Evolutionary conservation across 2,888 invertebrate genomes (phyloP), one percentile per base, ranked within the genome.

Genomic region (Boloria selene): DNA sequence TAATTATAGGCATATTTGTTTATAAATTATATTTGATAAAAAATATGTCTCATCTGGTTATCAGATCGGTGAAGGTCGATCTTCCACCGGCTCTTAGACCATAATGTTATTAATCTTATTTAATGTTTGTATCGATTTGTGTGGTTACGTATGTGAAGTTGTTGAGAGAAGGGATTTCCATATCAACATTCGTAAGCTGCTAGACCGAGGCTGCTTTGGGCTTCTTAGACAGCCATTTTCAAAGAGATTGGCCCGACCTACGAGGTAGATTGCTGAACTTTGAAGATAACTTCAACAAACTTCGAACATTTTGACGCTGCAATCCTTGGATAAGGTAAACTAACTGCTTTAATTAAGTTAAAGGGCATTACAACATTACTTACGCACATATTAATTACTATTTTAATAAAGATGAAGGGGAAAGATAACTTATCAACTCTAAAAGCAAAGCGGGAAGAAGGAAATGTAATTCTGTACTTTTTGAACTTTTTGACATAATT

Each of bases 301-400:
- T 92, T 90, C 76, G 85, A 82, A 86, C 89, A 83, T 89, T 90
- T 89, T 90, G 89, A 88, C 84, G 84, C 85, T 87, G 84, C 88
- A 88, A 86, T 87, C 88, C 84, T 88, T 80, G 82, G 87, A 89
- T 88, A 88, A 89, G 86, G 87, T 90, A 87, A 85, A 88, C 86
- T 85, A 83, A 83, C 84, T 86, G 85, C 82, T 84, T 85, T 88
- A 88, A 88, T 90, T 88, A 88, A 85, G 83, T 88, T 81, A 83
- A 79, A 83, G 79, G 81, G 61, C 64, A 65, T 72, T 72, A 65
- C 70, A 73, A 72, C 63, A 64, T 67, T 50, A 68, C 58, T 69
- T 69, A 71, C 51, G 60, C 61, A 72, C 61, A 69, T 66, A 65
- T 70, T 64, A 66, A 56, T 56, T 44, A 56, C 44, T 44, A 56